Evolutionary conservation across 1,140 invertebrate genomes (phyloP).

Genomic region (Cyclargus thomasi): DNA sequence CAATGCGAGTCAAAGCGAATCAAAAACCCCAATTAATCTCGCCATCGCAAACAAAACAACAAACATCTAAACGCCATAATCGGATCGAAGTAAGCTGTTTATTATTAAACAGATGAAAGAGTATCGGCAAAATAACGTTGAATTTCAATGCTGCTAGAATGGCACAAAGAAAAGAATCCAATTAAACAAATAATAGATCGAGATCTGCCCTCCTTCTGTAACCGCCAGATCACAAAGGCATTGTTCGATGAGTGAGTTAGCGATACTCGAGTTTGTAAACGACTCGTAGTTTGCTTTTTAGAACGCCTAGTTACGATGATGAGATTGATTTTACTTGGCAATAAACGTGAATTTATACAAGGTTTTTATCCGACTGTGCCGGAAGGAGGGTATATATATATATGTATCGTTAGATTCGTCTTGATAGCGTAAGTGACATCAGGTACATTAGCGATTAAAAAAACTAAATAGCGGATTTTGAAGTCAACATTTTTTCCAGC

Average conservation of each 20-base stretch:
- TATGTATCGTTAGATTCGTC: too few species aligned
- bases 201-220: neutral
- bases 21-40: conserved; percentile 19
- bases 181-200: conserved; percentile 11
- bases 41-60: neutral
- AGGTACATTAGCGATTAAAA: too few species aligned
- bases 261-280: neutral
- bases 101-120: conserved; percentile 10
- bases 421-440: too few species aligned
- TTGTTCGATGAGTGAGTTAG: neutral
- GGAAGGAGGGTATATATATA: too few species aligned
- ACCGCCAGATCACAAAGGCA: neutral
- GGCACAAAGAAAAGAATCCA: conserved; percentile 15
- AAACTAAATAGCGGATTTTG: too few species aligned
- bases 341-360: too few species aligned
- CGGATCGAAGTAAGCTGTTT: conserved; percentile 11
- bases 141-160: conserved; percentile 8
- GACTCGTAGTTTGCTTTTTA: neutral
- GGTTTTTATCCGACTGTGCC: too few species aligned
- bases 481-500: too few species aligned
- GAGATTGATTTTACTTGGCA: too few species aligned
- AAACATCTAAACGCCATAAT: conserved; percentile 2
- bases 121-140: conserved; percentile 5
- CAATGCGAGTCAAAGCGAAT: neutral
- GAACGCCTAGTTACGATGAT: neutral